Conservation (phyloP, 2,888 invertebrate species). For the Mythimna vitellina region DNA sequence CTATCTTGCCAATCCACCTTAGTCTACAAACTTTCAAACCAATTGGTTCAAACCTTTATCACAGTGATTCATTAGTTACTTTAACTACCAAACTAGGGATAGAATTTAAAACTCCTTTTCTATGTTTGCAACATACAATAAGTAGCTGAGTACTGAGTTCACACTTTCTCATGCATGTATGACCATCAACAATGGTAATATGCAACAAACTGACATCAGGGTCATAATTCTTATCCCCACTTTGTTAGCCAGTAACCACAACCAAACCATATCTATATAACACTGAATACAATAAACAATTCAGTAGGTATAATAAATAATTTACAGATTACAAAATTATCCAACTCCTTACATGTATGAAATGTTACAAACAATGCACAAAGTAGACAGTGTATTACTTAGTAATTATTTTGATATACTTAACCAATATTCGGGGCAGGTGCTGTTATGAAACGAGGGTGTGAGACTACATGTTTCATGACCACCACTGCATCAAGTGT, state of each 20-base stretch:
- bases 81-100: slow-evolving; percentile 36
- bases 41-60: slow-evolving; percentile 69
- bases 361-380: slow-evolving; percentile 32
- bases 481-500: not conserved
- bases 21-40: slow-evolving; percentile 61
- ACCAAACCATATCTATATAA: slow-evolving; percentile 30
- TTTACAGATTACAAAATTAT: slow-evolving; percentile 24
- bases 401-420: not conserved
- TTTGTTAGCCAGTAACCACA: slow-evolving; percentile 43
- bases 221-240: slow-evolving; percentile 33
- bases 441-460: not conserved
- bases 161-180: not conserved
- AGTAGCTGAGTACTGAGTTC: not conserved
- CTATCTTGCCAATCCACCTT: slow-evolving; percentile 37
- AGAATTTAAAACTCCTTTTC: not conserved
- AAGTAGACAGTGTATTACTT: slow-evolving; percentile 33
- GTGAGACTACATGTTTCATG: not conserved
- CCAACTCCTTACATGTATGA: slow-evolving; percentile 18
- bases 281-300: slow-evolving; percentile 32
- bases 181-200: not conserved
- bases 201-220: not conserved
- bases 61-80: slow-evolving; percentile 67
- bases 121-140: not conserved
- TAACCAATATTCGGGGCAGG: not conserved
- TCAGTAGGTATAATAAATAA: slow-evolving; percentile 16